Evolutionary conservation across 2,888 invertebrate genomes (phyloP).

Genomic region (Pterobdella sp.): DNA sequence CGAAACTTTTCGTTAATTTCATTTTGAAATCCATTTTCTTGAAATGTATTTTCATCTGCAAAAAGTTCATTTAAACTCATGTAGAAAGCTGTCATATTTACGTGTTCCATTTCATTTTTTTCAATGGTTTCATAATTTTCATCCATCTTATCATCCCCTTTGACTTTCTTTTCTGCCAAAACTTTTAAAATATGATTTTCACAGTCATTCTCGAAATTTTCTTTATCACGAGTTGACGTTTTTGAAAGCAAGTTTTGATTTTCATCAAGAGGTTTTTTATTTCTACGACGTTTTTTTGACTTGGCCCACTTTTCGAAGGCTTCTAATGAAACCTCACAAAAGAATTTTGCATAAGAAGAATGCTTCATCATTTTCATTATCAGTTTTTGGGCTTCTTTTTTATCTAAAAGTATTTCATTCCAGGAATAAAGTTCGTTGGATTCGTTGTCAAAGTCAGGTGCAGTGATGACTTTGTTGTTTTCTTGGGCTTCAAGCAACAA

Average conservation of each 20-base stretch:
- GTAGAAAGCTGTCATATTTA: neutral
- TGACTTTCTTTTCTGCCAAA: neutral
- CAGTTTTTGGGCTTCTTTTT: neutral
- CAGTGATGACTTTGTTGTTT: neutral
- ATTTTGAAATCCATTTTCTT: too few species aligned
- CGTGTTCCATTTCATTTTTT: neutral
- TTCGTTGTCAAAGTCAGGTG: neutral
- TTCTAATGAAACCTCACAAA: neutral
- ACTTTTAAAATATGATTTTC: neutral
- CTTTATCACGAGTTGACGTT: neutral
- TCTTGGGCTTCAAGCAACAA: slow-evolving; percentile 1
- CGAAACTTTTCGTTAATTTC: neutral
- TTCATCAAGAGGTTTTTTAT: too few species aligned
- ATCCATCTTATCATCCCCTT: neutral
- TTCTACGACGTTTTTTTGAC: neutral
- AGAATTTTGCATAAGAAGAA: neutral
- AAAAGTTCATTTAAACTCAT: neutral
- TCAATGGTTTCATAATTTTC: neutral
- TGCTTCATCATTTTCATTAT: neutral
- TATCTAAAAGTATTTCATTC: neutral
- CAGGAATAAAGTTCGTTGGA: neutral
- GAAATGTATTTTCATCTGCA: neutral
- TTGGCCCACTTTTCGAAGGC: neutral
- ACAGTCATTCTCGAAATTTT: neutral
- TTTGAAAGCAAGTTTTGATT: too few species aligned